Evolutionary conservation across 2,113 vertebrate genomes (phyloP), one percentile per base, ranked within the genome.

Genomic region (Eidolon helvum): DNA sequence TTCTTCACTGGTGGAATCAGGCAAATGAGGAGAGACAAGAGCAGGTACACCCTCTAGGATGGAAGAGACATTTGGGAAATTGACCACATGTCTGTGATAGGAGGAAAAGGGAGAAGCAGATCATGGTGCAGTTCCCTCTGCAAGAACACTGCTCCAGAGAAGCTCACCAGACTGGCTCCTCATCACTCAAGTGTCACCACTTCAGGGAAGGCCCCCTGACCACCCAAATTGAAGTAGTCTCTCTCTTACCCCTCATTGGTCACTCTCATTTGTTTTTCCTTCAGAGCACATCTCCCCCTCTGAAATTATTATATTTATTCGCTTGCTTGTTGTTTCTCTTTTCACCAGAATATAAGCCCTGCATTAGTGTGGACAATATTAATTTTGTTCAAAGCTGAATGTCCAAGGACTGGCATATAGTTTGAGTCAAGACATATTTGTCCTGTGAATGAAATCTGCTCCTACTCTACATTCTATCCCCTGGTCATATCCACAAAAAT

Each of bases 51-150:
- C 43, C 48, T 90, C 28, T 35, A 83, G n/a, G 45, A 87, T 33
- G 5, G 69, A 91, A 80, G 74, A 84, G 28, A 50, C 82, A 71
- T 61, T 95, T 53, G 96, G 89, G 92, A 79, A 93, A 87, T 5
- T 43, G 50, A 74, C 43, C 48, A 26, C 28, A 2, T n/a, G 50
- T 68, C 92, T 87, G 33, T 57, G 55, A 72, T 11, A 18, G 19
- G 6, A 77, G 11, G 35, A 24, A 65, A 90, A 82, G 33, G 28
- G 19, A 74, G 35, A 59, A 55, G n/a, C 1, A 40, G 50, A 50
- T 91, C 43, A 38, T 2, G 12, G 61, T 0, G 10, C 7, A 48
- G 8, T 14, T 77, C 4, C 33, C 53, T 69, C 28, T 57, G 7
- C 18, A 30, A 71, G 63, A 87, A 92, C 19, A 35, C 14, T n/a